Conservation (phyloP, 1,140 invertebrate genomes). For the Drosophila orena region DNA sequence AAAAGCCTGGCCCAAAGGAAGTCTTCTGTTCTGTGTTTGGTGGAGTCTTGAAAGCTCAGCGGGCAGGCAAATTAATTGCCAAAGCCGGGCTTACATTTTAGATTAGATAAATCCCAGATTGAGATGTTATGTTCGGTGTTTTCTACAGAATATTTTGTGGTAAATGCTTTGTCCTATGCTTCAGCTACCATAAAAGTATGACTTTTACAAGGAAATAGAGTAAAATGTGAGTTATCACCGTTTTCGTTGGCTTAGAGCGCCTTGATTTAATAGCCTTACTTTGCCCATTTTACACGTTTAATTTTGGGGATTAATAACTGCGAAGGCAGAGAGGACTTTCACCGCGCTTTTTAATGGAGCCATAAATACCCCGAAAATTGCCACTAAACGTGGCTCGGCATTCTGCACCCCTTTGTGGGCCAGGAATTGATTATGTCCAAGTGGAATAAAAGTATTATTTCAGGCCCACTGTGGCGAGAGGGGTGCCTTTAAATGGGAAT, state of each 20-base stretch:
- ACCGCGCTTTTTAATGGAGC: constrained; percentile 26
- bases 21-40: constrained; percentile 20
- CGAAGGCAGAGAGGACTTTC: neutral
- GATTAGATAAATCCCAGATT: constrained; percentile 26
- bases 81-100: constrained; percentile 26
- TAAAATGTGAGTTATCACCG: neutral
- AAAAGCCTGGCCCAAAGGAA: constrained; percentile 21
- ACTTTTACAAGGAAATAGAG: neutral
- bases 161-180: neutral
- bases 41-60: constrained; percentile 4
- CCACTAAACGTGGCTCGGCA: constrained; percentile 25
- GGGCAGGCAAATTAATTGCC: constrained; percentile 45
- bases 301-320: neutral
- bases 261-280: neutral
- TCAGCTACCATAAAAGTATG: neutral
- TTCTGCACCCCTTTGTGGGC: neutral
- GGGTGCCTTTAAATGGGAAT: constrained; percentile 70
- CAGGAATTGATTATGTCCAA: constrained; percentile 2
- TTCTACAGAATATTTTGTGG: neutral
- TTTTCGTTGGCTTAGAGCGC: neutral
- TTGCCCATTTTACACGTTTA: no score
- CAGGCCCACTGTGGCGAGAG: neutral
- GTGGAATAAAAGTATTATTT: constrained; percentile 1
- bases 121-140: constrained; percentile 6
- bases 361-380: constrained; percentile 55